Percentiles rank a stretch among this genome's conserved stretches.
Conservation (phyloP, 2,797 vertebrate genomes). For the Argya squamiceps region DNA sequence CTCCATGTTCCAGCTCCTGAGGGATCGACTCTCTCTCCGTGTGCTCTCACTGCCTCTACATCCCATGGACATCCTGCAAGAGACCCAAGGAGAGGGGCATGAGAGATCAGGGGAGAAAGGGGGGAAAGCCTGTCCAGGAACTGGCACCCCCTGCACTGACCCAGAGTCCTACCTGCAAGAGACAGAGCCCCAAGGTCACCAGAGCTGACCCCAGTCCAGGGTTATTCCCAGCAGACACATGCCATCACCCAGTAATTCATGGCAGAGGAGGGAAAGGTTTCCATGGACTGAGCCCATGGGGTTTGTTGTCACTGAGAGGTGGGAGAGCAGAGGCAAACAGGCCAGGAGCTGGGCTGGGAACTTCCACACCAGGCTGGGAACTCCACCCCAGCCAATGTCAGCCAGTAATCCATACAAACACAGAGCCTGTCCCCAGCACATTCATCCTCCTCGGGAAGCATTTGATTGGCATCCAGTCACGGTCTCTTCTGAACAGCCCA, state of each 20-base stretch:
- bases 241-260: not conserved
- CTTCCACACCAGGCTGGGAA: not conserved
- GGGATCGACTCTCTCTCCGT: rapidly evolving
- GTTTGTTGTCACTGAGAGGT: not conserved
- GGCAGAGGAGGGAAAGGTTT: not conserved
- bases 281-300: rapidly evolving
- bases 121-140: not conserved
- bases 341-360: not conserved
- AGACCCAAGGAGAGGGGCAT: not conserved
- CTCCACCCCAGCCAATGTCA: not conserved
- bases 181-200: not conserved
- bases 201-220: not conserved
- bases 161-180: not conserved
- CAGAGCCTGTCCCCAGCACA: not conserved
- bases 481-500: not conserved
- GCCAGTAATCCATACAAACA: not conserved
- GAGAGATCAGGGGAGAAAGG: rapidly evolving
- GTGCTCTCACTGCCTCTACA: not conserved
- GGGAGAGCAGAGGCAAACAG: not conserved
- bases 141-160: not conserved
- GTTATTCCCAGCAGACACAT: rapidly evolving
- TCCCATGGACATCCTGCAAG: not conserved
- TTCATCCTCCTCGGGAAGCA: not conserved
- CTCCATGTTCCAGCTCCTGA: not conserved
- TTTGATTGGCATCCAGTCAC: constrained; percentile 13